A percentile compares a stretch with the other conserved stretches of the same genome.
These are phyloP conservation scores for Aporophyla nigra DNA, from an alignment of 2,888 invertebrate species.

Conservation along the genomic window DNA sequence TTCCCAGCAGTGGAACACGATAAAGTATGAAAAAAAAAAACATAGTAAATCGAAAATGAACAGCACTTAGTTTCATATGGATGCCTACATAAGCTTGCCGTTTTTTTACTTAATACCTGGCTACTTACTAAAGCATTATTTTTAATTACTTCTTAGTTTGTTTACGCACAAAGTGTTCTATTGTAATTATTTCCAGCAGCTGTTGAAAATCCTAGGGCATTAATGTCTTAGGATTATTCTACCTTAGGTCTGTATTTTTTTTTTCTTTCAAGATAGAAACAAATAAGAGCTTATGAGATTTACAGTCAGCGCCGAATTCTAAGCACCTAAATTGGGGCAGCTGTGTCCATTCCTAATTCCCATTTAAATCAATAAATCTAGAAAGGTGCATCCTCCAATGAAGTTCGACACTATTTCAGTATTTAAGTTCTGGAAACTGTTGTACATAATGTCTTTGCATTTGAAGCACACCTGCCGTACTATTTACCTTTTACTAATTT, in stretches of 20 bases:
- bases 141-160: not conserved
- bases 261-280: not conserved
- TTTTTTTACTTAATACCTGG: not conserved
- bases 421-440: not conserved
- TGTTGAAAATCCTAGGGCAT: not conserved
- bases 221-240: not conserved
- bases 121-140: not conserved
- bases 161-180: not conserved
- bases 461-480: not conserved
- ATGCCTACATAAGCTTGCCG: not conserved
- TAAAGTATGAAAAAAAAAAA: too few species aligned
- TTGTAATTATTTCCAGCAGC: not conserved
- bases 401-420: constrained; percentile 11
- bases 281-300: constrained; percentile 34
- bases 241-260: not conserved
- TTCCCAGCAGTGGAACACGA: too few species aligned
- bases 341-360: constrained; percentile 16
- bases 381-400: constrained; percentile 12
- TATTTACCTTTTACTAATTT: constrained; percentile 17
- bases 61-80: not conserved
- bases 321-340: constrained; percentile 23
- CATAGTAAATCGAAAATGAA: not conserved
- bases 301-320: not conserved
- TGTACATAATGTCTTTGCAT: not conserved
- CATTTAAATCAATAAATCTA: constrained; percentile 17